A percentile compares a stretch with the other conserved stretches of the same genome.
Conservation (phyloP, 2,888 invertebrate species). For the Megamerina dolium region DNA sequence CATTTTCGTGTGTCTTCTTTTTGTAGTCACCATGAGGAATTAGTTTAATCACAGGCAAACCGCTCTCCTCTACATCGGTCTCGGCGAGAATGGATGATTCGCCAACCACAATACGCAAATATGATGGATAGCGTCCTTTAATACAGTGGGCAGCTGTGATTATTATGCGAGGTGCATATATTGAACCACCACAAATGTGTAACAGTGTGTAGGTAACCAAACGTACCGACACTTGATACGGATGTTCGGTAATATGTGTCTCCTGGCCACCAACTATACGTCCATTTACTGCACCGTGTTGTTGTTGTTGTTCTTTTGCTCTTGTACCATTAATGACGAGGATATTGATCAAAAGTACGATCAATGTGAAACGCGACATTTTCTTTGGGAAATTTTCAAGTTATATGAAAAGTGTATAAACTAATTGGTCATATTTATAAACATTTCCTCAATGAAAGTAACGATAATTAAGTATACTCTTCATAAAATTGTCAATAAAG, state of each 20-base stretch:
- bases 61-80: slow-evolving; percentile 27
- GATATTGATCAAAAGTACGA: no score
- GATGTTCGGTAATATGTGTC: slow-evolving; percentile 21
- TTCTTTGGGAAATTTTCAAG: no score
- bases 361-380: no score
- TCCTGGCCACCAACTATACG: slow-evolving; percentile 35
- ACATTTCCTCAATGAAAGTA: no score
- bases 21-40: slow-evolving; percentile 30
- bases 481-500: no score
- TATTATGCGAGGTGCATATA: slow-evolving; percentile 18
- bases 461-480: no score
- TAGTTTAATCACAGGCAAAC: slow-evolving; percentile 28
- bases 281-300: no score
- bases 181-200: slow-evolving; percentile 27
- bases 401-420: no score
- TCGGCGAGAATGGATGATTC: slow-evolving; percentile 24
- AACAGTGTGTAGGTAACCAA: slow-evolving; percentile 21
- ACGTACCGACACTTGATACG: slow-evolving; percentile 35
- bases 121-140: slow-evolving; percentile 34
- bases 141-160: slow-evolving; percentile 35
- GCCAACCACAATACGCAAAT: slow-evolving; percentile 34
- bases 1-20: slow-evolving; percentile 51
- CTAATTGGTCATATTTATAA: no score
- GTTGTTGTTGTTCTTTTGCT: no score
- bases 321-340: no score